Evolutionary conservation across 2,888 invertebrate genomes (phyloP), one percentile per base, ranked within the genome.

Genomic region (Apodemia duryi): DNA sequence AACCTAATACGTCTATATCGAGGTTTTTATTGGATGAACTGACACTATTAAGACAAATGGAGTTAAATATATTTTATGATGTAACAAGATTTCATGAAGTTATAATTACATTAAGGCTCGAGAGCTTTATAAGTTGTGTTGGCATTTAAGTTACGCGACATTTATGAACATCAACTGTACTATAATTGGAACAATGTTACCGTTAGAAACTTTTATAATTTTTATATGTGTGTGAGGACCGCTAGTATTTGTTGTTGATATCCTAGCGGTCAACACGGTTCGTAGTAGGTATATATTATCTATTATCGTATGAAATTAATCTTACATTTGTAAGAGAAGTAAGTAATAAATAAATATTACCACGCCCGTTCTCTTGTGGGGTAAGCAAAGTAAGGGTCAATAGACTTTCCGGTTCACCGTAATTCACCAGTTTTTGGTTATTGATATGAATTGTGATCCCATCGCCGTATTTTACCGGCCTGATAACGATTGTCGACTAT

Each of bases 161-260:
- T 57, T 57, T 57, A 57, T 57, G 57, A 57, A 57, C 57, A 57
- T 57, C 28, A 57, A 57, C 57, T 11, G 32, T 32, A 29, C 57
- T 57, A 57, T 57, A 29, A 29, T 57, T 29, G 57, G 32, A 57
- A 57, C 57, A 29, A 32, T 29, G 28, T 57, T 57, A 29, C 57
- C 29, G 57, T 57, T 57, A 57, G 57, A 11, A 57, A 32, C 13
- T 46, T 43, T 46, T 46, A 57, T 57, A 46, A 57, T 57, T 29
- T 52, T 57, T 29, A 57, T 57, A 57, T 6, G 32, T 57, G 6
- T 13, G 32, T 57, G 2, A 11, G 29, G 13, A 57, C 29, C 13
- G 32, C 11, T 29, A 29, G 57, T 10, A 57, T 29, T 11, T 46
- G 46, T 46, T 6, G 13, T 13, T 5, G 46, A 46, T 11, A 43